phyloP scores from a whole-genome alignment of 2,797 vertebrate genomes.

The Mormyrus proboscirostris region DNA sequence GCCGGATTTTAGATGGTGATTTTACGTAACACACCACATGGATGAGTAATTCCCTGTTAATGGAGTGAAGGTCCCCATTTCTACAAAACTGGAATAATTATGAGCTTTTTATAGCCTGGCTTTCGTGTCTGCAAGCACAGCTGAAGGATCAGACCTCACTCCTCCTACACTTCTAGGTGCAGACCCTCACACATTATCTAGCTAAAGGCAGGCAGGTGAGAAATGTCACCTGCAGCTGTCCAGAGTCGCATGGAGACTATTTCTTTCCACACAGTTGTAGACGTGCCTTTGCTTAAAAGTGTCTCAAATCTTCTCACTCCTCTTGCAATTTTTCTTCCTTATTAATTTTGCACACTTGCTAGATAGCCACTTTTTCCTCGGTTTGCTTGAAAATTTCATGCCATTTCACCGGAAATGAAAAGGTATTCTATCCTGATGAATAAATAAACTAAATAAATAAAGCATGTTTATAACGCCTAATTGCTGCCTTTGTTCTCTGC shows the following conservation, averaged over 20 bases:
- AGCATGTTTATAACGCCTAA: background rate
- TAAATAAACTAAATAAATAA: background rate
- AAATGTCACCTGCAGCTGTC: conserved; percentile 37
- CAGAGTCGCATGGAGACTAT: conserved; percentile 39
- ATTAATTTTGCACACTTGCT: conserved; percentile 51
- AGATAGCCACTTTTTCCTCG: conserved; percentile 39
- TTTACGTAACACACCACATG: background rate
- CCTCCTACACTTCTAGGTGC: background rate
- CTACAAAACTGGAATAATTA: background rate
- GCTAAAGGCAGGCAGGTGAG: conserved; percentile 54
- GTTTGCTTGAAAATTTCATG: conserved; percentile 49
- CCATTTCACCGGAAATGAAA: conserved; percentile 35
- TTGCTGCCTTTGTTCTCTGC: background rate
- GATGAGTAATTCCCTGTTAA: background rate
- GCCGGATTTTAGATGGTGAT: background rate
- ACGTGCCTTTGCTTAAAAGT: conserved; percentile 57
- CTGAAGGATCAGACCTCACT: background rate
- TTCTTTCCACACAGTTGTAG: conserved; percentile 57
- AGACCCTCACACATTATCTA: conserved; percentile 44
- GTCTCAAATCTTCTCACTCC: conserved; percentile 55
- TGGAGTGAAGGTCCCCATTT: conserved; percentile 7
- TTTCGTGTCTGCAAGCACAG: background rate
- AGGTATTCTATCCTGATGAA: conserved; percentile 40
- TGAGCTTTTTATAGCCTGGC: background rate
- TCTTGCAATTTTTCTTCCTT: conserved; percentile 54